A percentile compares a stretch with the other conserved stretches of the same genome.
Conservation (phyloP, 2,797 vertebrate genomes). For the Syngnathus rostellatus region DNA sequence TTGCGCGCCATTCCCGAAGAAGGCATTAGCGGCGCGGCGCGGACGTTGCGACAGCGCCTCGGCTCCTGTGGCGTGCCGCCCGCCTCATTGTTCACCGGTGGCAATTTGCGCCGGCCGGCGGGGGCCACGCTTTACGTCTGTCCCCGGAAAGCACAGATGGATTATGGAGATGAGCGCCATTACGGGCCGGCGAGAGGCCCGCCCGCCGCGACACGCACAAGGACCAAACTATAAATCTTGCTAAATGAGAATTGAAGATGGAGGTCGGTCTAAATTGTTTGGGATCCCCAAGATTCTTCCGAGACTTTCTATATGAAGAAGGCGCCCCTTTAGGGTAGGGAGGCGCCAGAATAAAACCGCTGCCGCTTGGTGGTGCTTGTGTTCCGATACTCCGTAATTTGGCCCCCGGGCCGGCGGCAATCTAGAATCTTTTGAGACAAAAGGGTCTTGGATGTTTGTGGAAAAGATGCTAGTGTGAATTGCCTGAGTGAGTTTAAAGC, state of each 20-base stretch:
- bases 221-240: too few relatives aligned
- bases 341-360: too few relatives aligned
- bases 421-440: too few relatives aligned
- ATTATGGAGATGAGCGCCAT: conserved; percentile 2
- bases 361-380: too few relatives aligned
- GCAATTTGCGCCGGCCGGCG: conserved; percentile 20
- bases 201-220: background rate
- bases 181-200: background rate
- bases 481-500: too few relatives aligned
- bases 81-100: conserved; percentile 28
- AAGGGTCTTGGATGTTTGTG: too few relatives aligned
- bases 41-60: conserved; percentile 41
- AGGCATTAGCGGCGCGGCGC: conserved; percentile 44
- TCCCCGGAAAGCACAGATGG: conserved; percentile 18
- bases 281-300: background rate
- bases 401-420: too few relatives aligned
- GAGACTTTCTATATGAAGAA: background rate
- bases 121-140: conserved; percentile 18
- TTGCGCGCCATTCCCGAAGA: conserved; percentile 37
- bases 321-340: too few relatives aligned
- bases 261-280: background rate
- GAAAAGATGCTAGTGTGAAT: too few relatives aligned
- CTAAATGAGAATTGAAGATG: too few relatives aligned
- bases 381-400: too few relatives aligned
- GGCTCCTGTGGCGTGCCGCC: conserved; percentile 26